These are phyloP conservation scores for Oncorhynchus kisutch DNA, from an alignment of 2,113 vertebrate genomes.

Conservation along the genomic window DNA sequence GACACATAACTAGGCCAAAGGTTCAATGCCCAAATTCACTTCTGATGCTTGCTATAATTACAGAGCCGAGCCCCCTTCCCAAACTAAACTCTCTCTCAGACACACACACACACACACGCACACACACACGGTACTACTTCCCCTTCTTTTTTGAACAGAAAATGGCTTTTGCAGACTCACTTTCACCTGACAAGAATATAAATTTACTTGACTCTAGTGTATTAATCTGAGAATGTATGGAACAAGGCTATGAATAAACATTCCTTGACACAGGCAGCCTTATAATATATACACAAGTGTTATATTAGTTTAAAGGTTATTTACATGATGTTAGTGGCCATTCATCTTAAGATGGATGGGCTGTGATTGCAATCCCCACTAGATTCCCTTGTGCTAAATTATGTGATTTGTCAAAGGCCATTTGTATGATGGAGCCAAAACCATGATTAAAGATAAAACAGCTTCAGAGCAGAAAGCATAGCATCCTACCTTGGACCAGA, in stretches of 20 bases:
- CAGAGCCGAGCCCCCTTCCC: slow-evolving; percentile 30
- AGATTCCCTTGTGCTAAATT: slow-evolving; percentile 24
- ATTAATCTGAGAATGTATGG: slow-evolving; percentile 23
- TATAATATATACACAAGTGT: slow-evolving; percentile 12
- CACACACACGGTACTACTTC: slow-evolving; percentile 12
- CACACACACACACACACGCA: slow-evolving; percentile 17
- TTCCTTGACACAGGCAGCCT: slow-evolving; percentile 12
- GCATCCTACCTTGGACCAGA: slow-evolving; percentile 85
- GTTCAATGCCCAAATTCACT: slow-evolving; percentile 42
- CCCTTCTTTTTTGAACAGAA: slow-evolving; percentile 44
- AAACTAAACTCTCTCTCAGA: slow-evolving; percentile 23
- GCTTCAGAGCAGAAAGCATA: slow-evolving; percentile 14
- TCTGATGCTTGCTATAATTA: slow-evolving; percentile 60
- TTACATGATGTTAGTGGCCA: slow-evolving; percentile 27
- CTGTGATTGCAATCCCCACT: slow-evolving; percentile 8
- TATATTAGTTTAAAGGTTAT: background rate
- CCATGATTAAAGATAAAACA: slow-evolving; percentile 17
- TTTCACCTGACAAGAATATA: slow-evolving; percentile 61
- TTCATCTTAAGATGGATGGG: slow-evolving; percentile 13
- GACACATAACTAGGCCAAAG: slow-evolving; percentile 31
- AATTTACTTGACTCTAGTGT: slow-evolving; percentile 47
- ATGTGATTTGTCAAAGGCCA: background rate
- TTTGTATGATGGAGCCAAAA: slow-evolving; percentile 29
- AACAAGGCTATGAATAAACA: slow-evolving; percentile 22
- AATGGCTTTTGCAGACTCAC: slow-evolving; percentile 63